These are phyloP conservation scores for Holacanthella duospinosa DNA, from an alignment of 2,888 invertebrate species.

Conservation along the genomic window DNA sequence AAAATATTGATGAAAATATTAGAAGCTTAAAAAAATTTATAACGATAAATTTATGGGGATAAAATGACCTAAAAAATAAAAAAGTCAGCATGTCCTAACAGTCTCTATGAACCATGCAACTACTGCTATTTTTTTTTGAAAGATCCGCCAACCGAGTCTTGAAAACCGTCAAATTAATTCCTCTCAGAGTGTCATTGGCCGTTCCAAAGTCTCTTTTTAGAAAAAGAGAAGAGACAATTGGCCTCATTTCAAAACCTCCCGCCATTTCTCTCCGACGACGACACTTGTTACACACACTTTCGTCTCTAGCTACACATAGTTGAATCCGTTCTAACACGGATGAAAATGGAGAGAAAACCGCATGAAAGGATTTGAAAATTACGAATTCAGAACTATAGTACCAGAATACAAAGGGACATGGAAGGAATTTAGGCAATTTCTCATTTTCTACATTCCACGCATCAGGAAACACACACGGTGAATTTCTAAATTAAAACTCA, in stretches of 20 bases:
- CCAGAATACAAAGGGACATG: no score
- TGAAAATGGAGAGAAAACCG: background rate
- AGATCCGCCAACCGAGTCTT: background rate
- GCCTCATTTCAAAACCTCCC: background rate
- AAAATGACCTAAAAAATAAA: background rate
- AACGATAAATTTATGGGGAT: no score
- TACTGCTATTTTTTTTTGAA: background rate
- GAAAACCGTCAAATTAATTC: conserved; percentile 4
- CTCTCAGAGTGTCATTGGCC: background rate
- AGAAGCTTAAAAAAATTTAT: no score
- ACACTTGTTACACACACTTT: conserved; percentile 1
- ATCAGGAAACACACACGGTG: no score
- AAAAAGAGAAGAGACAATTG: conserved; percentile 8
- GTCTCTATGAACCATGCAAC: background rate
- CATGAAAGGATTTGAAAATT: background rate
- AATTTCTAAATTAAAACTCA: no score
- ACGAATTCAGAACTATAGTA: no score
- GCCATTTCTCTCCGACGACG: background rate
- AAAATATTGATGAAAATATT: no score
- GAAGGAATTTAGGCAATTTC: no score
- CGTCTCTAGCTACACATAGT: background rate
- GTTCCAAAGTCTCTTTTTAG: no score
- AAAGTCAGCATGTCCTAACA: background rate
- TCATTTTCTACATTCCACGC: no score
- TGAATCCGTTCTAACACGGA: no score